Evolutionary conservation across 2,797 vertebrate genomes (phyloP).

Genomic region (Chromobotia macracanthus): DNA sequence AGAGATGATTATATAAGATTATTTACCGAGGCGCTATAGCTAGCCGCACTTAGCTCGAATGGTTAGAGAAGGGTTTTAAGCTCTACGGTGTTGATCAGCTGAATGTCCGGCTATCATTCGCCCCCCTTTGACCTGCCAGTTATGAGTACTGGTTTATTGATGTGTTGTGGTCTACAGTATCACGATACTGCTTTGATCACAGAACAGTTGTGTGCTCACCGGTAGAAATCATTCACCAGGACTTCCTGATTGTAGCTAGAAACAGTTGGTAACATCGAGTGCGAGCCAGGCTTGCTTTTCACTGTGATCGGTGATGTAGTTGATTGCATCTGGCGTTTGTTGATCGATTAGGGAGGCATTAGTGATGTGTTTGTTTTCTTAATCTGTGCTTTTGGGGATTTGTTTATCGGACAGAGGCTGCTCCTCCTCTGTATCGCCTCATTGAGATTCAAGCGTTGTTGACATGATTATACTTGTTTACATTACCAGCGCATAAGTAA

Average conservation of each 20-base stretch:
- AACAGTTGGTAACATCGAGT: slow-evolving; percentile 5
- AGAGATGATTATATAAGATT: slow-evolving; percentile 33
- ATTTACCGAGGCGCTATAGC: slow-evolving; percentile 25
- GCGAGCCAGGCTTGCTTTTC: background rate
- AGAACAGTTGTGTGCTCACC: slow-evolving; percentile 27
- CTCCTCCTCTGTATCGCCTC: background rate
- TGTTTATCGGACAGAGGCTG: slow-evolving; percentile 17
- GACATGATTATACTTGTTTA: background rate
- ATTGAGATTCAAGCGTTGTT: background rate
- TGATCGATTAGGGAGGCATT: background rate
- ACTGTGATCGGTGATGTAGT: no score
- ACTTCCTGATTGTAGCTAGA: slow-evolving; percentile 54
- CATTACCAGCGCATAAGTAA: background rate
- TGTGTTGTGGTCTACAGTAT: background rate
- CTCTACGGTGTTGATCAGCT: slow-evolving; percentile 1
- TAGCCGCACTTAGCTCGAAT: slow-evolving; percentile 21
- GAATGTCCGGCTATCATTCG: background rate
- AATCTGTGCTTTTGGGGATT: background rate
- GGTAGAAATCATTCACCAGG: slow-evolving; percentile 46
- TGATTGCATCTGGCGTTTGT: background rate
- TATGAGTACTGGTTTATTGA: background rate
- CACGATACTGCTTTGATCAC: slow-evolving; percentile 25
- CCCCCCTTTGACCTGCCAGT: background rate
- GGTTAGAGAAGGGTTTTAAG: slow-evolving; percentile 25
- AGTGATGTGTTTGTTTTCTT: slow-evolving; percentile 12